A percentile compares a stretch with the other conserved stretches of the same genome.
These are phyloP conservation scores for Heliconius erato DNA, from an alignment of 2,888 invertebrate genomes.

Conservation along the genomic window DNA sequence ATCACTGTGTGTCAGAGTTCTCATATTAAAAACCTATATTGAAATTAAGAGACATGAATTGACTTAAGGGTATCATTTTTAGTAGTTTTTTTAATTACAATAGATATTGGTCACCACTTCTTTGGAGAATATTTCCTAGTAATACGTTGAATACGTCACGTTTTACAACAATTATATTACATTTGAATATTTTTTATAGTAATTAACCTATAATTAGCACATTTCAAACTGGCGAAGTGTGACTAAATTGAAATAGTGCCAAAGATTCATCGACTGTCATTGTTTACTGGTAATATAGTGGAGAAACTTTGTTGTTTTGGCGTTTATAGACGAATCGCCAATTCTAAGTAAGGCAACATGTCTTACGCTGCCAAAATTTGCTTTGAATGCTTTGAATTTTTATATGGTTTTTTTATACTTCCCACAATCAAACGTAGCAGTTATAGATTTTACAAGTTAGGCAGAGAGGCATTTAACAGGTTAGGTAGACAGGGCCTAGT, in stretches of 20 bases:
- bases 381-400: too few relatives aligned
- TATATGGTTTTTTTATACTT: too few relatives aligned
- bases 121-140: neutral
- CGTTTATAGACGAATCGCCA: neutral
- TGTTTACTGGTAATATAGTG: constrained; percentile 40
- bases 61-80: neutral
- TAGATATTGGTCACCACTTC: neutral
- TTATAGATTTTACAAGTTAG: too few relatives aligned
- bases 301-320: constrained; percentile 5
- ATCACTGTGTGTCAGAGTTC: neutral
- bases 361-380: neutral
- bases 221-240: constrained; percentile 22
- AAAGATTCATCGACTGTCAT: constrained; percentile 43
- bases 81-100: neutral
- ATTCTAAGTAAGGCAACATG: neutral
- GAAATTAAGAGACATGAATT: neutral
- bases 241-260: constrained; percentile 43
- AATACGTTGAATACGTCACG: neutral
- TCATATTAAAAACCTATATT: too few relatives aligned
- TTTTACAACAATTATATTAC: neutral
- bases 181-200: neutral
- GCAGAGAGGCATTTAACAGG: too few relatives aligned
- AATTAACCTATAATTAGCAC: constrained; percentile 7
- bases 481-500: too few relatives aligned
- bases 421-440: too few relatives aligned